These are phyloP conservation scores for Mantis religiosa DNA, from an alignment of 2,888 invertebrate species.

Conservation along the genomic window DNA sequence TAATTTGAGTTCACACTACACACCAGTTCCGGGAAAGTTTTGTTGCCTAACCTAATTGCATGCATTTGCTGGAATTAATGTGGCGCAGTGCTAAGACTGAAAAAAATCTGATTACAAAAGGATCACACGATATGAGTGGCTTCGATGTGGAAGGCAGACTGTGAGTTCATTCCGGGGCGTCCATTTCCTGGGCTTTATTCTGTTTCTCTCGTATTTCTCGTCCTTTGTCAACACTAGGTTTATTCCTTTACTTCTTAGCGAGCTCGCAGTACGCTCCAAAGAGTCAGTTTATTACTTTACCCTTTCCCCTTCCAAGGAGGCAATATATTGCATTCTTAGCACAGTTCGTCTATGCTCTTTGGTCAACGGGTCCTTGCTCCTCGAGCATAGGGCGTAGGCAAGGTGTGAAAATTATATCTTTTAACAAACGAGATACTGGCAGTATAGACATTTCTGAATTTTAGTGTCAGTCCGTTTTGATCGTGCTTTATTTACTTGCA, in stretches of 20 bases:
- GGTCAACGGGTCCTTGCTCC: not conserved
- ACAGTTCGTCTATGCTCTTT: not conserved
- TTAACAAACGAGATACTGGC: no score
- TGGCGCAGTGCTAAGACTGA: not conserved
- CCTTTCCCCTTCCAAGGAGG: not conserved
- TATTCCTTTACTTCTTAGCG: not conserved
- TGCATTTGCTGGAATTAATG: not conserved
- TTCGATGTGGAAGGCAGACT: not conserved
- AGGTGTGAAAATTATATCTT: not conserved
- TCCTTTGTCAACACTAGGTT: constrained; percentile 3
- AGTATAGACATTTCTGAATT: no score
- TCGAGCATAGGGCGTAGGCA: not conserved
- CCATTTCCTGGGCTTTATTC: not conserved
- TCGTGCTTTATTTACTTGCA: no score
- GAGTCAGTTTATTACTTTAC: not conserved
- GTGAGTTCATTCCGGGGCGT: not conserved
- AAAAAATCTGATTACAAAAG: not conserved
- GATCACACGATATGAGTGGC: not conserved
- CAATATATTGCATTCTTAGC: not conserved
- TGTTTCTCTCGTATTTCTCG: not conserved
- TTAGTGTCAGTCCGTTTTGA: no score
- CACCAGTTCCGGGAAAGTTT: no score
- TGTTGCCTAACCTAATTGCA: no score
- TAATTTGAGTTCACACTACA: no score
- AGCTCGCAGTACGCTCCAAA: not conserved